A percentile compares a stretch with the other conserved stretches of the same genome.
Evolutionary conservation across 2,797 vertebrate genomes (phyloP).

Genomic region (Sarcophilus harrisii): DNA sequence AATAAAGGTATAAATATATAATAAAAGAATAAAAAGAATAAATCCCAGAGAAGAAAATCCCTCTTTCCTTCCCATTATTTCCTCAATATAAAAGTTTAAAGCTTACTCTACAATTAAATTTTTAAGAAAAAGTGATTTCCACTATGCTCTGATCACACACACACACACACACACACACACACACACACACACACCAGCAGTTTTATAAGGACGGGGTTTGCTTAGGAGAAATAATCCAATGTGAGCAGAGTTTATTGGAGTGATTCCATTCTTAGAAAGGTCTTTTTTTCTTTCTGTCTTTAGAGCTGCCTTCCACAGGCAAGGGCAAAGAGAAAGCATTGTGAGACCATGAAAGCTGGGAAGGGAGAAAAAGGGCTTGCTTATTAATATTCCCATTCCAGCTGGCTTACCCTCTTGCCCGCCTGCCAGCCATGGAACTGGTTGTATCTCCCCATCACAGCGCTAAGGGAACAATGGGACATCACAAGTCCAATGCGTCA

Average conservation of each 20-base stretch:
- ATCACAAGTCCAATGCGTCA: conserved; percentile 58
- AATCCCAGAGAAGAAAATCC: conserved; percentile 40
- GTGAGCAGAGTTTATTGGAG: neutral
- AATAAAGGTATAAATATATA: conserved; percentile 5
- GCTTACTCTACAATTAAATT: conserved; percentile 70
- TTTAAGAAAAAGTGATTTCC: conserved; percentile 70
- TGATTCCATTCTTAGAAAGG: conserved; percentile 59
- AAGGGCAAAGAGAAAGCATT: neutral
- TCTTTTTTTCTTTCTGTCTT: conserved; percentile 47
- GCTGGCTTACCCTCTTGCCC: neutral
- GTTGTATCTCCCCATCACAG: conserved; percentile 66
- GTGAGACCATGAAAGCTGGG: neutral
- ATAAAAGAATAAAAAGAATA: too few relatives aligned
- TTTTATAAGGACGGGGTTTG: neutral
- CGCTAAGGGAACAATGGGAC: conserved; percentile 64
- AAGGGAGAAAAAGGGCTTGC: conserved; percentile 15
- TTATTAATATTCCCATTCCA: conserved; percentile 63
- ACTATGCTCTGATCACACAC: conserved; percentile 50
- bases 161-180: too few relatives aligned
- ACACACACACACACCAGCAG: too few relatives aligned
- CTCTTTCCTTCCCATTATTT: conserved; percentile 62
- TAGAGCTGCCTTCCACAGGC: conserved; percentile 51
- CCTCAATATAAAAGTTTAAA: conserved; percentile 48
- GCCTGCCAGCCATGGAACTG: conserved; percentile 55
- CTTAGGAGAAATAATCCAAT: conserved; percentile 31